A percentile compares a stretch with the other conserved stretches of the same genome.
phyloP scores from a whole-genome alignment of 2,797 vertebrate genomes.

The Peromyscus melanophrys region DNA sequence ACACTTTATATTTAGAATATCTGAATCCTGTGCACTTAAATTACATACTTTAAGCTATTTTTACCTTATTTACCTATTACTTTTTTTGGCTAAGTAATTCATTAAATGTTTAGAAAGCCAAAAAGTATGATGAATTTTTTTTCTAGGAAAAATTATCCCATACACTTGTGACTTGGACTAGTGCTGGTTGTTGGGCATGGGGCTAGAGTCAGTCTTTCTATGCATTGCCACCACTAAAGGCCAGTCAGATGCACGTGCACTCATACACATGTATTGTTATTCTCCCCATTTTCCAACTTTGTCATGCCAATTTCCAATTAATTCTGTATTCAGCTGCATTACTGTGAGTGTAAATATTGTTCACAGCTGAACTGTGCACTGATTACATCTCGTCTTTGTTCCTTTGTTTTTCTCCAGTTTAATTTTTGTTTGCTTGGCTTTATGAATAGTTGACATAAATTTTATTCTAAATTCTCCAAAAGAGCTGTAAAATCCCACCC shows the following conservation, averaged over 20 bases:
- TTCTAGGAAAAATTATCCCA: neutral
- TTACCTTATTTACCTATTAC: neutral
- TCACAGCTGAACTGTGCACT: neutral
- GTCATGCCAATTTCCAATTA: slow-evolving; percentile 31
- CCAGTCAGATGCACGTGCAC: neutral
- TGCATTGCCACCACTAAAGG: neutral
- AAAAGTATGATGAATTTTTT: neutral
- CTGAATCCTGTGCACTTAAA: neutral
- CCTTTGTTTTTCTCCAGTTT: slow-evolving; percentile 15
- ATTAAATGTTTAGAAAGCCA: slow-evolving; percentile 56
- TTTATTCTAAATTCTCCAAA: neutral
- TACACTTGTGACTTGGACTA: neutral
- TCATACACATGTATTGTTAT: neutral
- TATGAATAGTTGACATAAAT: slow-evolving; percentile 36
- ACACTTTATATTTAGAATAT: slow-evolving; percentile 44
- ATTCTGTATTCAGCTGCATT: neutral
- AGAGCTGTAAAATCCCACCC: neutral
- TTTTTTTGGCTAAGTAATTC: slow-evolving; percentile 9
- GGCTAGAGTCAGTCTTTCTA: neutral
- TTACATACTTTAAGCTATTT: neutral
- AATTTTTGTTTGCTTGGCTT: slow-evolving; percentile 66
- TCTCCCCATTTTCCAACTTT: neutral
- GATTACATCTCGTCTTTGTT: slow-evolving; percentile 29
- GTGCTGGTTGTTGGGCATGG: neutral
- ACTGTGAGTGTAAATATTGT: neutral